Percentiles rank a stretch among this genome's conserved stretches.
Evolutionary conservation across 2,797 vertebrate species (phyloP).

Genomic region (Hippocampus kuda): DNA sequence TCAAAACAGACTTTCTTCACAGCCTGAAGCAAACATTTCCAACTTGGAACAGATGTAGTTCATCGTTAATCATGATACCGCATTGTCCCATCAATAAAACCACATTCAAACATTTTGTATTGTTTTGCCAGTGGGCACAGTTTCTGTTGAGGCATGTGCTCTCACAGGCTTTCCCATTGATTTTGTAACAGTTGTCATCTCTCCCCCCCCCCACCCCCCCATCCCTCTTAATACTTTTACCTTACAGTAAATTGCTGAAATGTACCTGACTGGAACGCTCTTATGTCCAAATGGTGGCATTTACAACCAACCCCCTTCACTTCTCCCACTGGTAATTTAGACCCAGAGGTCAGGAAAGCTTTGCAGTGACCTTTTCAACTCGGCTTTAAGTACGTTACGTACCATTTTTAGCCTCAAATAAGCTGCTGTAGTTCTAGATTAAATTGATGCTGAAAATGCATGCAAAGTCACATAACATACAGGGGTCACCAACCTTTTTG

Average conservation of each 20-base stretch:
- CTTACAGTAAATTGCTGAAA: conserved; percentile 82
- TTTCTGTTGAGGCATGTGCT: conserved; percentile 52
- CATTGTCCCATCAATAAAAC: conserved; percentile 19
- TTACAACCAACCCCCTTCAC: conserved; percentile 19
- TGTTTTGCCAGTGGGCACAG: conserved; percentile 28
- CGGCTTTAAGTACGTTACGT: conserved; percentile 5
- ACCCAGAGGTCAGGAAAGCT: conserved; percentile 75
- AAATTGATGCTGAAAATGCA: neutral
- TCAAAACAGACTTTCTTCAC: neutral
- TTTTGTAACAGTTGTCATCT: conserved; percentile 86
- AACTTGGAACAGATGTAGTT: conserved; percentile 29
- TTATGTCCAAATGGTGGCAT: conserved; percentile 70
- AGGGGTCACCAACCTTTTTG: neutral
- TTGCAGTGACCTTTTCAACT: conserved; percentile 77
- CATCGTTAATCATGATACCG: conserved; percentile 24
- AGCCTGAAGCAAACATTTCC: neutral
- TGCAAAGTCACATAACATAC: neutral
- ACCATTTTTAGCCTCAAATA: neutral
- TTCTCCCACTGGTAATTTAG: conserved; percentile 74
- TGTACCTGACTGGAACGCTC: conserved; percentile 81
- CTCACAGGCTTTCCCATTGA: conserved; percentile 65
- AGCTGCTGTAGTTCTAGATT: neutral
- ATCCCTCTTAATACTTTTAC: conserved; percentile 41
- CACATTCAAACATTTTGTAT: conserved; percentile 37
- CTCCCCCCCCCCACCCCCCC: too few relatives aligned